Evolutionary conservation across 2,888 invertebrate genomes (phyloP), one percentile per base, ranked within the genome.

Genomic region (Eulithis testata): DNA sequence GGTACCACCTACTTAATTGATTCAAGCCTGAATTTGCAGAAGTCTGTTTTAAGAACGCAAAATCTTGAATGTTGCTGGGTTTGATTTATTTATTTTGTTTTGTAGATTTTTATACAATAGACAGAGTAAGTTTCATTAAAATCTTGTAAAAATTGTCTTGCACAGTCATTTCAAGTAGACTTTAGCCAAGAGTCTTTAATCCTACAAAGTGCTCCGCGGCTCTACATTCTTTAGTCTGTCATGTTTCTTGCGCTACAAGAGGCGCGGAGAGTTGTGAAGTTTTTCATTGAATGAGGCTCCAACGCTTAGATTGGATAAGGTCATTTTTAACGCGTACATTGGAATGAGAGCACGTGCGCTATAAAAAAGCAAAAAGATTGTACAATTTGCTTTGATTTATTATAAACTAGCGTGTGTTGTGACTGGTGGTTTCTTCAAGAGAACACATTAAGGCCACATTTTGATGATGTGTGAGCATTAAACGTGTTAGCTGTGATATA

Each of bases 281-380:
- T 37, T 58, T 50, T 58, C 21, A 36, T 37, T 43, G 40, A 40
- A 55, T 55, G 43, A 31, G 40, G 55, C 55, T 47, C 40, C 27
- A 53, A 37, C 49, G 67, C 62, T 65, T 70, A 63, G 65, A 73
- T 71, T 71, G 69, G 69, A 69, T 73, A 70, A 71, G 69, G 71
- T 68, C 70, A 75, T 69, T 68, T 65, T 27, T 60, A 66, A 60
- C 55, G 52, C 63, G 57, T 43, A 56, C 55, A 45, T 53, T 31
- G 64, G 58, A 73, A 71, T 66, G 65, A 57, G 65, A 69, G 59
- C 73, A 75, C 71, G 70, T 73, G 71, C 68, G 69, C 63, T 66
- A 60, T 69, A 40, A 70, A 71, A 73, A 73, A 69, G 65, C 65
- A 66, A 66, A 70, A 72, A 59, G 67, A 63, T 68, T 65, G 49